A percentile compares a stretch with the other conserved stretches of the same genome.
These are phyloP conservation scores for Glaucomys volans DNA, from an alignment of 2,113 vertebrate species.

Conservation along the genomic window DNA sequence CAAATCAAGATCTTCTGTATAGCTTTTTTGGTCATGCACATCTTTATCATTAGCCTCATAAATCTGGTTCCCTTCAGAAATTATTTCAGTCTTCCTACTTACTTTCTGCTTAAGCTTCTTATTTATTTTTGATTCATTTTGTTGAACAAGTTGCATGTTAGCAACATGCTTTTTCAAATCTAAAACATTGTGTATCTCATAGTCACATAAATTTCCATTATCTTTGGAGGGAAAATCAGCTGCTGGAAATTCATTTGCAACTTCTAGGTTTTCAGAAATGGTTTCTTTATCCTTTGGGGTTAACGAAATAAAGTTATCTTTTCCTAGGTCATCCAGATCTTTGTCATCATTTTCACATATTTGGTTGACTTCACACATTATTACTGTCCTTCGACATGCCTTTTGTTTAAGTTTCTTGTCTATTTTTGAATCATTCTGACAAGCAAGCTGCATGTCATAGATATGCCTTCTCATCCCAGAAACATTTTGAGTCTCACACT, in stretches of 20 bases:
- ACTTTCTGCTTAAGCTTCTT: slow-evolving; percentile 42
- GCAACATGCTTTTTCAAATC: slow-evolving; percentile 48
- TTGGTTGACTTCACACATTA: slow-evolving; percentile 68
- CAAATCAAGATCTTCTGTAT: slow-evolving; percentile 54
- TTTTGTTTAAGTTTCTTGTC: slow-evolving; percentile 50
- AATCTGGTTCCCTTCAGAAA: slow-evolving; percentile 71
- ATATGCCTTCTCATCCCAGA: not conserved
- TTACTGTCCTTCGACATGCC: slow-evolving; percentile 61
- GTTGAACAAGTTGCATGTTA: slow-evolving; percentile 40
- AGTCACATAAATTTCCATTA: not conserved
- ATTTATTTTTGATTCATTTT: slow-evolving; percentile 54
- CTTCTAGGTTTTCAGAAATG: slow-evolving; percentile 47
- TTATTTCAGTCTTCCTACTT: slow-evolving; percentile 61
- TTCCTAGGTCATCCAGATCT: slow-evolving; percentile 30
- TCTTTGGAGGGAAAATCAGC: slow-evolving; percentile 48
- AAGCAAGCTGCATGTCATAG: slow-evolving; percentile 37
- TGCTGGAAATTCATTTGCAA: slow-evolving; percentile 26
- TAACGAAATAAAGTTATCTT: slow-evolving; percentile 14
- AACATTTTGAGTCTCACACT: not conserved
- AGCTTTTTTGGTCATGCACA: not conserved
- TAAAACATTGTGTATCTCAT: slow-evolving; percentile 22
- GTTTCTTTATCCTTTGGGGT: slow-evolving; percentile 49
- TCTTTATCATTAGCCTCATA: slow-evolving; percentile 44
- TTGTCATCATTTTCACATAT: slow-evolving; percentile 3
- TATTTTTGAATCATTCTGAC: slow-evolving; percentile 51